These are phyloP conservation scores for Apis cerana DNA, from an alignment of 1,140 invertebrate genomes.

Conservation along the genomic window DNA sequence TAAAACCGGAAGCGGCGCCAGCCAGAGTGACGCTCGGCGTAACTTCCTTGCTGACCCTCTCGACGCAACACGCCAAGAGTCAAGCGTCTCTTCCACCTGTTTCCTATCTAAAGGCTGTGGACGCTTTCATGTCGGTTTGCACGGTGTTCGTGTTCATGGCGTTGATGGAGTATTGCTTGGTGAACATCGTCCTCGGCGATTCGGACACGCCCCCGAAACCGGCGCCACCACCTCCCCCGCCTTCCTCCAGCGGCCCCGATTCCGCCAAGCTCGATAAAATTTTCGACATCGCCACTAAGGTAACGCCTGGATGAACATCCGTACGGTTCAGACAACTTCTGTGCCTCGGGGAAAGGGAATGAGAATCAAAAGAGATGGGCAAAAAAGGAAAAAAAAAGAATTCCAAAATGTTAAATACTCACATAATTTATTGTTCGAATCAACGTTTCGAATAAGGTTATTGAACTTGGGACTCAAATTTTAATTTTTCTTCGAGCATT, in stretches of 20 bases:
- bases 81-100: conserved; percentile 94
- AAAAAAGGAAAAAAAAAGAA: background rate
- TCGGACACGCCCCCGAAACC: conserved; percentile 83
- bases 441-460: no score
- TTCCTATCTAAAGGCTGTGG: conserved; percentile 94
- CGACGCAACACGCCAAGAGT: conserved; percentile 95
- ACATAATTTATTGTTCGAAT: no score
- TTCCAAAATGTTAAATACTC: no score
- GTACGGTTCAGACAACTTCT: conserved; percentile 49
- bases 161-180: conserved; percentile 95
- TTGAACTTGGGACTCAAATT: no score
- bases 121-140: conserved; percentile 95
- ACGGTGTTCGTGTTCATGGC: conserved; percentile 96
- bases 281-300: conserved; percentile 82
- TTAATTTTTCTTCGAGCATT: no score
- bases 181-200: conserved; percentile 93
- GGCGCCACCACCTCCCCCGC: conserved; percentile 70
- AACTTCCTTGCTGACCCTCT: conserved; percentile 93
- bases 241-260: conserved; percentile 69
- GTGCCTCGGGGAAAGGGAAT: conserved; percentile 54
- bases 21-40: conserved; percentile 94
- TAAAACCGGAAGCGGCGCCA: conserved; percentile 93
- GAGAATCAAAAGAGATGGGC: background rate
- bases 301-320: conserved; percentile 66
- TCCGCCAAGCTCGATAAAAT: conserved; percentile 81